Conservation (phyloP, 2,888 invertebrate species). For the Barypeithes pellucidus region DNA sequence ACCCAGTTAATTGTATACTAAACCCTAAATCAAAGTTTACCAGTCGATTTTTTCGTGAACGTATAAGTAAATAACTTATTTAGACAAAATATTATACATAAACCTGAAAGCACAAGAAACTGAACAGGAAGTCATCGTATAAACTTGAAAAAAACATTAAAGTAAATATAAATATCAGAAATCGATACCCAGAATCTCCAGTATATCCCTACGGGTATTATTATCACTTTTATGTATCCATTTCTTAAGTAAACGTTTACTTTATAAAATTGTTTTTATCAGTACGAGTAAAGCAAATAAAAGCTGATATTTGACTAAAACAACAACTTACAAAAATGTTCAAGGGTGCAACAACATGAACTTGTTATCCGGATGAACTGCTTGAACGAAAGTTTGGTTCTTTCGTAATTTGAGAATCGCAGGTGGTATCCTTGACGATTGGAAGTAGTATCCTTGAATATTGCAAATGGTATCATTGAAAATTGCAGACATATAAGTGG, state of each 20-base stretch:
- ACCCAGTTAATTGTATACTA: too few species aligned
- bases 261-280: background rate
- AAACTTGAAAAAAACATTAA: background rate
- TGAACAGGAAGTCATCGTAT: background rate
- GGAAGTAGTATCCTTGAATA: too few species aligned
- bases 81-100: slow-evolving; percentile 7
- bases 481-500: too few species aligned
- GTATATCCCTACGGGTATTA: slow-evolving; percentile 2
- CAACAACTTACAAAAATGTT: background rate
- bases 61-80: background rate
- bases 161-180: slow-evolving; percentile 13
- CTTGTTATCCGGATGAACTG: too few species aligned
- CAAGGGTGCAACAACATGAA: too few species aligned
- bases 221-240: background rate
- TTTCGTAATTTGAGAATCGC: too few species aligned
- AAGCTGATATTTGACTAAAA: background rate
- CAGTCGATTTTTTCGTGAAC: background rate
- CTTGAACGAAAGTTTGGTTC: too few species aligned
- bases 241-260: slow-evolving; percentile 4
- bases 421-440: too few species aligned
- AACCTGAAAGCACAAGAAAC: background rate
- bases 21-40: too few species aligned
- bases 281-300: background rate
- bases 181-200: slow-evolving; percentile 3
- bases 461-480: too few species aligned